Percentiles rank a stretch among this genome's conserved stretches.
Conservation (phyloP, 2,888 invertebrate genomes). For the Eucera pruinosa region DNA sequence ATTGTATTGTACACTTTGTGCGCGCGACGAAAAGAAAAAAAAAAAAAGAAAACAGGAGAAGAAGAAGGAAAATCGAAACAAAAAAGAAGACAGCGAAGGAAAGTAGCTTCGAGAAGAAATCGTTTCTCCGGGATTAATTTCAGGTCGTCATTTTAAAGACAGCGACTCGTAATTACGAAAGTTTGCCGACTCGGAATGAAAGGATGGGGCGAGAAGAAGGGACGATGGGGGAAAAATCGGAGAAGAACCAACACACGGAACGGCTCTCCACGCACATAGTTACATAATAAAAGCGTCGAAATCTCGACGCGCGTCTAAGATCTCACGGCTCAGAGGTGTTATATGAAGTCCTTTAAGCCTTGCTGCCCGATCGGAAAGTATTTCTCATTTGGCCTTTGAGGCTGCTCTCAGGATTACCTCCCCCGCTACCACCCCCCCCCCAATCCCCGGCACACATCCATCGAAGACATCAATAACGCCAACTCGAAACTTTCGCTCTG, state of each 20-base stretch:
- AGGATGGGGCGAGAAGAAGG: not conserved
- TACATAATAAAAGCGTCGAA: conserved; percentile 74
- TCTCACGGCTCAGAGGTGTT: conserved; percentile 70
- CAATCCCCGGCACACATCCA: conserved; percentile 59
- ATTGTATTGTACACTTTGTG: no score
- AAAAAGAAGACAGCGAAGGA: no score
- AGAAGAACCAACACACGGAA: conserved; percentile 18
- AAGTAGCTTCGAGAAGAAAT: conserved; percentile 8
- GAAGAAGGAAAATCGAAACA: not conserved
- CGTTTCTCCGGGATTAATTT: conserved; percentile 39
- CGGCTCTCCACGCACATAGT: conserved; percentile 42
- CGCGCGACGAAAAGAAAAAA: no score
- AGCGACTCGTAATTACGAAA: conserved; percentile 52
- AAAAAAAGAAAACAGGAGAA: no score
- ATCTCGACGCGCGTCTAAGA: conserved; percentile 69
- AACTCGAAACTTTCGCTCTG: conserved; percentile 69
- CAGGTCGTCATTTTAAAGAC: conserved; percentile 52
- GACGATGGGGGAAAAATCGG: conserved; percentile 11
- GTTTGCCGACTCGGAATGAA: conserved; percentile 3
- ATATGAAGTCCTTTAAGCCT: conserved; percentile 76
- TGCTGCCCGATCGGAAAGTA: conserved; percentile 79
- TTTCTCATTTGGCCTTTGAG: conserved; percentile 83
- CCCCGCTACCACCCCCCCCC: conserved; percentile 4
- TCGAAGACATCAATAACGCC: conserved; percentile 72
- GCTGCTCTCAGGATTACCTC: conserved; percentile 79